Base-by-base conservation (phyloP, 2,888 invertebrate genomes). In the Monopis laevigella region DNA sequence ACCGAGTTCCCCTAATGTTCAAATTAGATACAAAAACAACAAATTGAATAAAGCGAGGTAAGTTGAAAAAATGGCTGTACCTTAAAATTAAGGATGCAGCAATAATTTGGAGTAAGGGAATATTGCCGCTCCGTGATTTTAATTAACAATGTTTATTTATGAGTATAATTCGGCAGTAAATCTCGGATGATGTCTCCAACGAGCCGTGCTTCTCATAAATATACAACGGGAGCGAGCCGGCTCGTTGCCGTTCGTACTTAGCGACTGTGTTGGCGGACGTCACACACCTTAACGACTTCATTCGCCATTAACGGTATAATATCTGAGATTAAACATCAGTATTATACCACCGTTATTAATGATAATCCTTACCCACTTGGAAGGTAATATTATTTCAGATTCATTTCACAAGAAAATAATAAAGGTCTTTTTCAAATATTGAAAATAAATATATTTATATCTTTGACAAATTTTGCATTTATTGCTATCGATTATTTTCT, bases 81-180 rank as follows among this genome's bases (percentile, higher is more conserved):
- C 40, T 16, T 40, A 24, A n/a, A 29, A 40, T 40, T 27, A 40
- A 29, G 40, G 19, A 29, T 28, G 29, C 40, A 29, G 40, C 19
- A 40, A 40, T 40, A 40, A 40, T 40, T 40, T 40, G 40, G 28
- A 40, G 36, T 36, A 36, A 36, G 21, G 36, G 36, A 36, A 36
- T 36, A 29, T 40, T 18, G 40, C 28, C 39, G 44, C 29, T 38
- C 35, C 26, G 39, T 13, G 36, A 50, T 56, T 58, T 55, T 56
- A 59, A 58, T 59, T 55, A 59, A 55, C 55, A 48, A 62, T 62
- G 55, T 64, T 62, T 63, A 65, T 67, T 65, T 61, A 64, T 64
- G 59, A 59, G 54, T 44, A 51, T 56, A 56, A 63, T 59, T 58
- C 58, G 52, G 62, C 62, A 58, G 60, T 66, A 67, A 68, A 66